phyloP scores from a whole-genome alignment of 30 jellyfish, hydroid and myxozoan genomes.

The Aurelia aurita complex sp. Pacific region DNA sequence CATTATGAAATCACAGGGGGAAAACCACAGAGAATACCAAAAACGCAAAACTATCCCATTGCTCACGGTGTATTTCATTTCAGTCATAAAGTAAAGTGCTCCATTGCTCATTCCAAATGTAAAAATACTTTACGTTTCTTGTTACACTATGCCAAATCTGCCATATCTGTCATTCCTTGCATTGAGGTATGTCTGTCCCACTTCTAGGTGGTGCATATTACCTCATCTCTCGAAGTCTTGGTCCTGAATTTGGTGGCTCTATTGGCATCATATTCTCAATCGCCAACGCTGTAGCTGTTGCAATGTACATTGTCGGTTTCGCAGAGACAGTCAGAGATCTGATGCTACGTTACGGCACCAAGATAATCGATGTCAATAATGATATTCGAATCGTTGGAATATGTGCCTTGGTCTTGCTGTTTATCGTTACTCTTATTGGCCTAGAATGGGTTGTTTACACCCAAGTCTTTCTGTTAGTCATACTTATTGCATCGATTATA shows the following conservation, averaged over 20 bases:
- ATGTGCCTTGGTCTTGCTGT: conserved; percentile 59
- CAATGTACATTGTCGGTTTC: conserved; percentile 70
- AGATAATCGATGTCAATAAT: conserved; percentile 33
- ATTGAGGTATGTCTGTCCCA: no score
- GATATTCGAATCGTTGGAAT: conserved; percentile 64
- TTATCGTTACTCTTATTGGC: conserved; percentile 63
- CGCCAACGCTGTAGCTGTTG: conserved; percentile 73
- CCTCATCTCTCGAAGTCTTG: conserved; percentile 65
- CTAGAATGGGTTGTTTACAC: conserved; percentile 74
- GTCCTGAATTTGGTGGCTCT: conserved; percentile 79
- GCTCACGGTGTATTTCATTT: no score
- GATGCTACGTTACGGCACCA: conserved; percentile 40
- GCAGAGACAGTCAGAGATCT: conserved; percentile 74
- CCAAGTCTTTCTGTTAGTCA: conserved; percentile 50
- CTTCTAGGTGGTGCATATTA: conserved; percentile 64
- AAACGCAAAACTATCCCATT: no score
- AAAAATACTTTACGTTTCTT: no score
- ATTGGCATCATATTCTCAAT: conserved; percentile 64
- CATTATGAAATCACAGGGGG: no score
- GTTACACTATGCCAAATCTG: no score
- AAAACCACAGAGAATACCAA: no score
- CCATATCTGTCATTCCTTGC: no score
- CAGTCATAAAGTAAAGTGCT: no score
- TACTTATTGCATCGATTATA: conserved; percentile 45
- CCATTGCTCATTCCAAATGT: no score